phyloP scores from a whole-genome alignment of 2,797 vertebrate genomes.

The Vespertilio murinus region DNA sequence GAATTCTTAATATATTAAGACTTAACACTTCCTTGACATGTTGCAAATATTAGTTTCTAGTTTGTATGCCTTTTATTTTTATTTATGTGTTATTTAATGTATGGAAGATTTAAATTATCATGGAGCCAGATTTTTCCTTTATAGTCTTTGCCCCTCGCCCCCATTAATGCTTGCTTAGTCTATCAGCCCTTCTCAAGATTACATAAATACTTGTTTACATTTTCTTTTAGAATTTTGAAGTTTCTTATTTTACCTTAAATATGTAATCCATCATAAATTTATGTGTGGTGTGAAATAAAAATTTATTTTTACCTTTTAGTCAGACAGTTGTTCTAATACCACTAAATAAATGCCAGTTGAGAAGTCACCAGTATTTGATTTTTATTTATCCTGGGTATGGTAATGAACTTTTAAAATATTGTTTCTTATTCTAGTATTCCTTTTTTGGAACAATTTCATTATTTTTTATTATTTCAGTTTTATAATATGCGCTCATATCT shows the following conservation, averaged over 20 bases:
- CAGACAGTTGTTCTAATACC: neutral
- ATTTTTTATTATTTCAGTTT: conserved; percentile 20
- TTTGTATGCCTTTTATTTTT: conserved; percentile 34
- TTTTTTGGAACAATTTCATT: conserved; percentile 23
- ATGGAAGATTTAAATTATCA: neutral
- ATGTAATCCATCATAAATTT: conserved; percentile 44
- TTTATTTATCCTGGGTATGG: conserved; percentile 20
- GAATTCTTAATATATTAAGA: conserved; percentile 36
- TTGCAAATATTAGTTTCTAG: conserved; percentile 39
- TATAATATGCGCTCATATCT: neutral
- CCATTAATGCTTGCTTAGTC: neutral
- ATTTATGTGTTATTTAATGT: conserved; percentile 29
- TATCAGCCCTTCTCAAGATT: neutral
- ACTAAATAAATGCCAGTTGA: conserved; percentile 41
- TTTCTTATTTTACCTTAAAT: conserved; percentile 44
- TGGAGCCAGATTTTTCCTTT: neutral
- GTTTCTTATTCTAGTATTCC: conserved; percentile 39
- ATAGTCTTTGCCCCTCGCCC: neutral
- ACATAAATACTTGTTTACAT: conserved; percentile 11
- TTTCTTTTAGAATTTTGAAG: conserved; percentile 16
- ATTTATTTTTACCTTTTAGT: conserved; percentile 20
- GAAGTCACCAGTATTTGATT: conserved; percentile 23
- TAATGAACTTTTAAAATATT: conserved; percentile 10
- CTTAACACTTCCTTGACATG: neutral
- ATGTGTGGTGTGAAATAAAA: neutral